Conservation (phyloP, 2,797 vertebrate species). For the Poecilia picta region DNA sequence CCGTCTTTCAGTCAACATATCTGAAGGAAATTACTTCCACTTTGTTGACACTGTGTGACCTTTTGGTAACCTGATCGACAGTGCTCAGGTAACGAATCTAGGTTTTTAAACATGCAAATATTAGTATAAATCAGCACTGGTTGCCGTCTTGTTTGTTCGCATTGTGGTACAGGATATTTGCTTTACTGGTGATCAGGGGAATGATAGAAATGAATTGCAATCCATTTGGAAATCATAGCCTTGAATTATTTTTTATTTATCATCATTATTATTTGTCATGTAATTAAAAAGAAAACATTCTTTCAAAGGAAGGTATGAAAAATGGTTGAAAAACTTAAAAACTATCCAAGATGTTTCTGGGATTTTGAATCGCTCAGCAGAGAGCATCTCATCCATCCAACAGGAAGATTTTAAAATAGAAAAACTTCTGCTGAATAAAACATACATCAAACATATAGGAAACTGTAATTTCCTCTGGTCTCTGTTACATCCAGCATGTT, state of each 20-base stretch:
- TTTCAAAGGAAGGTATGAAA: background rate
- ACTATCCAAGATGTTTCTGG: background rate
- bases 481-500: constrained; percentile 22
- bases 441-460: constrained; percentile 8
- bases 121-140: background rate
- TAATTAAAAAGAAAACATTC: background rate
- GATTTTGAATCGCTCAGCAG: background rate
- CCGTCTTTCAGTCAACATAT: background rate
- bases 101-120: background rate
- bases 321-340: background rate
- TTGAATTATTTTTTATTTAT: background rate
- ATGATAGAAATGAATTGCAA: background rate
- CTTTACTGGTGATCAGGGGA: background rate
- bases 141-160: background rate
- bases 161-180: background rate
- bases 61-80: background rate
- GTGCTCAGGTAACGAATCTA: background rate
- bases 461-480: background rate
- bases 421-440: constrained; percentile 7
- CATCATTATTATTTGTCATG: background rate
- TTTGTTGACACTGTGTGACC: background rate
- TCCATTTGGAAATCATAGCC: background rate
- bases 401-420: constrained; percentile 8
- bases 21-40: background rate
- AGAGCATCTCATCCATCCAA: background rate